Percentiles rank a stretch among this genome's conserved stretches.
Evolutionary conservation across 2,888 invertebrate species (phyloP).

Genomic region (Mechanitis mazaeus): DNA sequence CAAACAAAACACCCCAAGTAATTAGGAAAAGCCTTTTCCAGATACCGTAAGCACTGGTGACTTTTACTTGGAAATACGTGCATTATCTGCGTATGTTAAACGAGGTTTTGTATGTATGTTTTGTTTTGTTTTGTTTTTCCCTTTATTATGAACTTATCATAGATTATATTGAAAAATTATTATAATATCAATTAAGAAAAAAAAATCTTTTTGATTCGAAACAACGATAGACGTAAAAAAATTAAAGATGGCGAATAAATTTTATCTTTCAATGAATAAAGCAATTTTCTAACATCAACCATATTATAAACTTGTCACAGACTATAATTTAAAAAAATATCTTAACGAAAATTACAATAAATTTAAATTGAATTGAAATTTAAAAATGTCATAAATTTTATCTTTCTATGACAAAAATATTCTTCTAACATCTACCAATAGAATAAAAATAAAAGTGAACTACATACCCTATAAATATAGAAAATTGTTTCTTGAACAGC

Average conservation of each 20-base stretch:
- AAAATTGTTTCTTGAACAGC: slow-evolving; percentile 45
- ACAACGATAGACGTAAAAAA: no score
- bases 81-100: background rate
- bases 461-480: slow-evolving; percentile 52
- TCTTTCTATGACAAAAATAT: background rate
- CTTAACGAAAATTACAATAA: no score
- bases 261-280: no score
- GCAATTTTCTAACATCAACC: no score
- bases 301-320: no score
- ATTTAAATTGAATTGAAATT: no score
- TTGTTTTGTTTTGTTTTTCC: background rate
- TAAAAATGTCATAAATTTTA: no score
- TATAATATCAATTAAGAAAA: no score
- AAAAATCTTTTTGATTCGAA: no score
- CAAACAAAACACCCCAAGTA: slow-evolving; percentile 76
- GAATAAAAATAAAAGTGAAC: slow-evolving; percentile 40
- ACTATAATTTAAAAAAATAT: background rate
- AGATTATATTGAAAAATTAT: no score
- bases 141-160: background rate
- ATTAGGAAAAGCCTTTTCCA: slow-evolving; percentile 75
- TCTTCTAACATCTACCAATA: background rate
- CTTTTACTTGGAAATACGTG: slow-evolving; percentile 18
- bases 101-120: no score
- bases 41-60: slow-evolving; percentile 67
- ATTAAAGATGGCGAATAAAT: no score